Conservation (phyloP, 2,113 vertebrate species). For the Pelodiscus sinensis region DNA sequence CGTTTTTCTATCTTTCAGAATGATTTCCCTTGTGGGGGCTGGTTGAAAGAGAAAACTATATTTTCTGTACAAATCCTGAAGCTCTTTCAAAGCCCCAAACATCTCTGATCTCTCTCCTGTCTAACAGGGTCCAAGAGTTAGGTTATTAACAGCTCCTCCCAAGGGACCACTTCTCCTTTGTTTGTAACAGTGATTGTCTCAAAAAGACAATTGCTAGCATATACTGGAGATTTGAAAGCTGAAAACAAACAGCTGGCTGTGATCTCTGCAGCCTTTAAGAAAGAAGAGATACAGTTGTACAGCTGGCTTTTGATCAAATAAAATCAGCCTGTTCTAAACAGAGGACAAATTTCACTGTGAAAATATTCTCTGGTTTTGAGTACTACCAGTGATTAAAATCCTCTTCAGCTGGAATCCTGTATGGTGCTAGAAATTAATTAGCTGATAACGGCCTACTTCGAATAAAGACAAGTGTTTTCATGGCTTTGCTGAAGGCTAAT, state of each 20-base stretch:
- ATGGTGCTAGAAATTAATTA: conserved; percentile 53
- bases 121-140: rapidly evolving
- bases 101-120: rapidly evolving
- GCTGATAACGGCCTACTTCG: conserved; percentile 26
- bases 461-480: conserved; percentile 44
- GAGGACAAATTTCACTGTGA: background rate
- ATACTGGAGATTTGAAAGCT: background rate
- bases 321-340: background rate
- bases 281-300: background rate
- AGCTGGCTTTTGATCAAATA: conserved; percentile 28
- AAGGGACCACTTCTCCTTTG: rapidly evolving
- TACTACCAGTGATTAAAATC: conserved; percentile 42
- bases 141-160: background rate
- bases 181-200: background rate
- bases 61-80: background rate
- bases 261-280: background rate
- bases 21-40: conserved; percentile 34
- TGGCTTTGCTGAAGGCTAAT: conserved; percentile 55
- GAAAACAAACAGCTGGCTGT: background rate
- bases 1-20: conserved; percentile 23
- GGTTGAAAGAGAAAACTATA: background rate
- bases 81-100: background rate
- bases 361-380: conserved; percentile 39
- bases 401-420: background rate
- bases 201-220: background rate